These are phyloP conservation scores for Laodelphax striatellus DNA, from an alignment of 1,140 invertebrate genomes.

Conservation along the genomic window DNA sequence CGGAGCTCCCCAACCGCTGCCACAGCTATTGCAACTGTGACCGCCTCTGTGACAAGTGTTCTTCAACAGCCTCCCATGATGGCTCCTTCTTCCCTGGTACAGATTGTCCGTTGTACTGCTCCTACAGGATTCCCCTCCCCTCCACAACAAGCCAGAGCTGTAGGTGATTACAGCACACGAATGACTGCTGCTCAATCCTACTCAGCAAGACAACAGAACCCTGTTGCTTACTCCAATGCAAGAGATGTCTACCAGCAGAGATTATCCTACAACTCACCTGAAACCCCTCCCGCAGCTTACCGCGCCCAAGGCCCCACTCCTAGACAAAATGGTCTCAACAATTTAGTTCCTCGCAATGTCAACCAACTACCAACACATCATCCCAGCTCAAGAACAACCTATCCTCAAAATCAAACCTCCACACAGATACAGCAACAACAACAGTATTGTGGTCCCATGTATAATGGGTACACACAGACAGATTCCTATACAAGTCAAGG, in stretches of 20 bases:
- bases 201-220: constrained; percentile 11
- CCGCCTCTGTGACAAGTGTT: constrained; percentile 33
- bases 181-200: constrained; percentile 5
- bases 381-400: not conserved
- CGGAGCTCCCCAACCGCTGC: constrained; percentile 19
- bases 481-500: constrained; percentile 16
- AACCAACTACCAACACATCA: constrained; percentile 14
- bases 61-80: constrained; percentile 13
- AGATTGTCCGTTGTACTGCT: constrained; percentile 15
- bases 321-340: constrained; percentile 21
- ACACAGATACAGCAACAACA: constrained; percentile 17
- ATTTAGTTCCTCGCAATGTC: constrained; percentile 14
- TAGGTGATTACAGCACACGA: constrained; percentile 3
- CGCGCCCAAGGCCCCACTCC: constrained; percentile 24
- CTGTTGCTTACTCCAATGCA: constrained; percentile 8
- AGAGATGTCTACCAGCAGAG: constrained; percentile 31
- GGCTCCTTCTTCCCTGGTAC: constrained; percentile 15
- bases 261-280: constrained; percentile 27
- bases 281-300: constrained; percentile 19
- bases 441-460: constrained; percentile 27
- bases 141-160: constrained; percentile 9
- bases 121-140: constrained; percentile 19
- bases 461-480: constrained; percentile 22
- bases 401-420: not conserved
- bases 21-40: constrained; percentile 18